These are phyloP conservation scores for Tapirus indicus DNA, from an alignment of 2,797 vertebrate genomes.

Conservation along the genomic window DNA sequence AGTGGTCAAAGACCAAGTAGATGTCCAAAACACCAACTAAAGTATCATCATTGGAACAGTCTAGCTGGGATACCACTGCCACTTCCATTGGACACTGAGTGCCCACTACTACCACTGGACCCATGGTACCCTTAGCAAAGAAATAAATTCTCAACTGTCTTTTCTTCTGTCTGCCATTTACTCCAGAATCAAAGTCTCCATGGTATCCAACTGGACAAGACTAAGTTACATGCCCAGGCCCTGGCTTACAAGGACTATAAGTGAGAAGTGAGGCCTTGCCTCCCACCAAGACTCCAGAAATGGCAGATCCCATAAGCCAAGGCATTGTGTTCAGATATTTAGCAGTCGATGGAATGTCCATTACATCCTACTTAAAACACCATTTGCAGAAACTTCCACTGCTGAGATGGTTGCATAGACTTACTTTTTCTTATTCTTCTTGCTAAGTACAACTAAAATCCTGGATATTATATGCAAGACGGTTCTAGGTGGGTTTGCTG, in stretches of 20 bases:
- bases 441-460: not conserved
- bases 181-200: not conserved
- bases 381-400: not conserved
- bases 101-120: not conserved
- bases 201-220: not conserved
- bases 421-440: not conserved
- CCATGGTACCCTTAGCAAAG: no score
- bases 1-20: not conserved
- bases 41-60: not conserved
- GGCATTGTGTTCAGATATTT: not conserved
- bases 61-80: not conserved
- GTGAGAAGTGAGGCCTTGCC: accelerated
- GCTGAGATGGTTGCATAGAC: not conserved
- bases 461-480: not conserved
- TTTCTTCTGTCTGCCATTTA: not conserved
- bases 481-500: no score
- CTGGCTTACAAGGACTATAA: not conserved
- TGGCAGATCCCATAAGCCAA: not conserved
- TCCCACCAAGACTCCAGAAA: not conserved
- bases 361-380: not conserved
- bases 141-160: not conserved
- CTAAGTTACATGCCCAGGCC: not conserved
- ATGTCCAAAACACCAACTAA: not conserved
- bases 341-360: not conserved
- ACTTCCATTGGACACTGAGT: not conserved